These are phyloP conservation scores for Cydia pomonella DNA, from an alignment of 1,140 invertebrate genomes.

Conservation along the genomic window DNA sequence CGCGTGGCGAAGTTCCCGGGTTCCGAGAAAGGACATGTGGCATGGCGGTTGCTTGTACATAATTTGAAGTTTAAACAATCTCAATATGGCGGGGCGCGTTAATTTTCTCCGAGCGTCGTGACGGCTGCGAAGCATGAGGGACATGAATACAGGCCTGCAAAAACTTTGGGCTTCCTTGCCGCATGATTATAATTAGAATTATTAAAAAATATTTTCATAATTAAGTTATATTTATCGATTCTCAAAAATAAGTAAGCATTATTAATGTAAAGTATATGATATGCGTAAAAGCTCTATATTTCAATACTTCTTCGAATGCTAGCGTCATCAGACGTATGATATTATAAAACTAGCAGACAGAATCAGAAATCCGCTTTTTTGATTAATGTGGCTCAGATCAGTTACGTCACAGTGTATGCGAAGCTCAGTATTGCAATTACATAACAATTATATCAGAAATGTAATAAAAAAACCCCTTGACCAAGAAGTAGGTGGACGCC, in stretches of 20 bases:
- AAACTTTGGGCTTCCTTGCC: conserved; percentile 9
- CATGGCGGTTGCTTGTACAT: conserved; percentile 64
- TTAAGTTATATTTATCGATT: too few relatives aligned
- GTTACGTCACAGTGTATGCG: neutral
- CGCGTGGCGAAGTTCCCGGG: conserved; percentile 71
- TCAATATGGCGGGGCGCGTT: conserved; percentile 69
- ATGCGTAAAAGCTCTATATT: too few relatives aligned
- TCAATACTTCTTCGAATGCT: too few relatives aligned
- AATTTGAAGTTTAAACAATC: conserved; percentile 74
- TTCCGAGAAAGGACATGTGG: conserved; percentile 74
- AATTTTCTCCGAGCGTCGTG: conserved; percentile 53
- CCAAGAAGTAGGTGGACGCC: conserved; percentile 4
- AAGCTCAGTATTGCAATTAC: neutral
- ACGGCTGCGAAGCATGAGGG: conserved; percentile 15
- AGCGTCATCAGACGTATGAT: too few relatives aligned
- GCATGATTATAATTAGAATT: neutral
- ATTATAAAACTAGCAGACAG: too few relatives aligned
- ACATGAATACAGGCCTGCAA: conserved; percentile 14
- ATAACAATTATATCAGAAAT: neutral
- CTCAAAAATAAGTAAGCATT: too few relatives aligned
- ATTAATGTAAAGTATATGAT: too few relatives aligned
- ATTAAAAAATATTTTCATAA: neutral
- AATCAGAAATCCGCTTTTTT: too few relatives aligned
- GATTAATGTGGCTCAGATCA: neutral
- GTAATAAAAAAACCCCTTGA: neutral